Base-by-base conservation (phyloP, 2,888 invertebrate species). In the Helicoverpa assulta region DNA sequence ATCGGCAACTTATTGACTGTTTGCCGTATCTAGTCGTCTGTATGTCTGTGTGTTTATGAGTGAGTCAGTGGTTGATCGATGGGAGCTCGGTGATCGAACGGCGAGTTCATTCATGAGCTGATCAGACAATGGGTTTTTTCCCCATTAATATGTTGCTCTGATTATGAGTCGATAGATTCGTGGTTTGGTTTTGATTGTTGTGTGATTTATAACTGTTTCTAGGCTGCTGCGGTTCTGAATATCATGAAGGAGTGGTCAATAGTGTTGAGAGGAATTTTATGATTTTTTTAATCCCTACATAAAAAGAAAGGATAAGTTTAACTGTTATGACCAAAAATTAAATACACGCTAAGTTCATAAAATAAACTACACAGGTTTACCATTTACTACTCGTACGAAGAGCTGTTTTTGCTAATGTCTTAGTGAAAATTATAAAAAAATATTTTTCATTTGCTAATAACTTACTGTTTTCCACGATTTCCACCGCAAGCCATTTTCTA, bases 51-150 rank as follows among this genome's bases (percentile, higher is more conserved):
- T 72, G 70, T 75, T 55, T 80, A 73, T 76, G 73, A 75, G 5
- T 78, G 78, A 78, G 67, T 78, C 71, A 76, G 64, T 59, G 55
- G 50, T 70, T 84, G 84, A 87, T 84, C 78, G 82, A 84, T 85
- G 76, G 61, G 68, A 65, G 43, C 53, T 68, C 51, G n/a, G 52
- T 70, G 76, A 81, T 73, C 76, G 78, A 77, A 81, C 71, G 65
- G 78, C 60, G 78, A 70, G 67, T 70, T 82, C 84, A 87, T 87
- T 86, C 86, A 87, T 85, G 76, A 78, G 66, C 73, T 54, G 65
- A 58, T 14, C 71, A 70, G 55, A 83, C 75, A 80, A 79, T 82
- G 75, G 78, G 72, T 76, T 82, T 71, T 78, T 76, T 80, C 70
- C 63, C 69, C 76, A 81, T 70, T 73, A 73, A 75, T 81, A 57